Evolutionary conservation across 2,113 vertebrate genomes (phyloP).

Genomic region (Vanacampus margaritifer): DNA sequence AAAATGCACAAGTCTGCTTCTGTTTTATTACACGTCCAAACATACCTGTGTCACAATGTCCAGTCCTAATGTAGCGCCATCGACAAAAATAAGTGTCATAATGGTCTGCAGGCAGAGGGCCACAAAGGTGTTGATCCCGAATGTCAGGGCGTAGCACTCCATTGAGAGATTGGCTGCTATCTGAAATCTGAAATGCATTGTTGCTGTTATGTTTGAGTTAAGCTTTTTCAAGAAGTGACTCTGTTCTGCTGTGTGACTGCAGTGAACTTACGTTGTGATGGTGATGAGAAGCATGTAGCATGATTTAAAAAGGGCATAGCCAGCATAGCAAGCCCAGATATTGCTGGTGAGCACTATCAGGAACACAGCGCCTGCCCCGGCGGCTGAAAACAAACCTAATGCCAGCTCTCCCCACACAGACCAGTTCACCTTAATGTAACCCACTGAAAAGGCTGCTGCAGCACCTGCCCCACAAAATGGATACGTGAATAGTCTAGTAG

Average conservation of each 20-base stretch:
- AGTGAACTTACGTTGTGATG: constrained; percentile 57
- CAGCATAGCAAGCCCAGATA: constrained; percentile 66
- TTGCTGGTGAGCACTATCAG: constrained; percentile 59
- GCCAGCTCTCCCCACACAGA: constrained; percentile 69
- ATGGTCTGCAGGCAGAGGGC: constrained; percentile 69
- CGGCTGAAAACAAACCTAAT: constrained; percentile 65
- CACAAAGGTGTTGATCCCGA: constrained; percentile 71
- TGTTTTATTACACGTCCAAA: background rate
- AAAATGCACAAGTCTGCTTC: too few species aligned
- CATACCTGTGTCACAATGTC: constrained; percentile 69
- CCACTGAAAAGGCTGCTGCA: constrained; percentile 63
- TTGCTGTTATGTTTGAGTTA: background rate
- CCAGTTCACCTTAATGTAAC: constrained; percentile 61
- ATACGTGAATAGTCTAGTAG: background rate
- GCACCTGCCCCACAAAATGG: constrained; percentile 50
- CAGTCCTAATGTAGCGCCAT: constrained; percentile 62
- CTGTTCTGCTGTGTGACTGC: background rate
- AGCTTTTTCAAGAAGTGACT: background rate
- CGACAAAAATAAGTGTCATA: constrained; percentile 62
- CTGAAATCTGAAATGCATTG: constrained; percentile 61
- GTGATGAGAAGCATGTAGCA: constrained; percentile 75
- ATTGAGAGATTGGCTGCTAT: constrained; percentile 70
- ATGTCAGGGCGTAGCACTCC: constrained; percentile 72
- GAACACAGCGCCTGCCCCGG: constrained; percentile 60
- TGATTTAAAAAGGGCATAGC: constrained; percentile 69